Evolutionary conservation across 2,888 invertebrate species (phyloP), one percentile per base, ranked within the genome.

Genomic region (Sipha maydis): DNA sequence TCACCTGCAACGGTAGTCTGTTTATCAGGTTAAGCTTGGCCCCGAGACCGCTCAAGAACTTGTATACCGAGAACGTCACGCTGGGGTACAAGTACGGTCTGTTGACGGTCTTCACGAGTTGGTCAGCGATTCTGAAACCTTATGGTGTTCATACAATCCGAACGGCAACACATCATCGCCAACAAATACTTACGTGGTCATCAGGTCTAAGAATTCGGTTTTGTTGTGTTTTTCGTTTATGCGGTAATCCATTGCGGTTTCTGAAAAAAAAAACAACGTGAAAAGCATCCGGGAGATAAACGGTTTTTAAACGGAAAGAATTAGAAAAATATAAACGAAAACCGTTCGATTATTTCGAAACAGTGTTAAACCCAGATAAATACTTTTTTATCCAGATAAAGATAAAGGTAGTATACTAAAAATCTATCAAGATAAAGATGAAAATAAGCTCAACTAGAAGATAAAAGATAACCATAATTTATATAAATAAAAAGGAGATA

Each of bases 201-300:
- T 56, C 11, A 89, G 89, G 31, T 67, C 69, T 28, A 89, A 89
- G 75, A 90, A 90, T 73, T 90, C 89, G 79, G 83, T 89, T 34
- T 89, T 89, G 69, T 90, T 89, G 21, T 89, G 89, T 78, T 89
- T 89, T 31, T 89, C 90, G 38, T 89, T 89, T 21, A 89, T 84
- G 19, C 89, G 89, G 67, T 84, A 85, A 76, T 89, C 90, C 80
- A 90, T 85, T 21, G 90, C 89, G 61, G 89, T 89, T 17, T 89
- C 89, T 89, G 76, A 14, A 34, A 82, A 31, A 14, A 34, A 82
- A 31, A 56, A 34, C 25, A 38, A 84, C 28, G 67, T 11, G 11
- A n/a, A 67, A 8, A 7, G 4, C 19, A 19, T 1, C 8, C 9
- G 78, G 19, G 9, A 56, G 56, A 21, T 56, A 19, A 8, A 56